Base-by-base conservation (phyloP, 1,140 invertebrate species). In the Drepana arcuata region DNA sequence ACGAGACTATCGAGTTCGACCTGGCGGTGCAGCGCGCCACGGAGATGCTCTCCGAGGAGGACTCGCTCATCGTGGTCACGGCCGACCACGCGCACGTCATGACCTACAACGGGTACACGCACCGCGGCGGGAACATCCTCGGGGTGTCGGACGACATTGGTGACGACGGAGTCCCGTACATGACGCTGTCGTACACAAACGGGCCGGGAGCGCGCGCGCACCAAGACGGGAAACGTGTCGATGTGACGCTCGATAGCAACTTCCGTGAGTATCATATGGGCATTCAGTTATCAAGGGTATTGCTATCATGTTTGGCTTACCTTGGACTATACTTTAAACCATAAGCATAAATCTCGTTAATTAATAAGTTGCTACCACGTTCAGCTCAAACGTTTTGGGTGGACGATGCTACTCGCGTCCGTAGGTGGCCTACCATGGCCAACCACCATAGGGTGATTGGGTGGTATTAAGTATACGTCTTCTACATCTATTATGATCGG, bases 101-200 rank as follows among this genome's bases (percentile, higher is more conserved):
- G 83, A 78, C 82, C 2, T 72, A 88, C 26, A 84, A 83, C 34
- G 90, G 90, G 2, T 92, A 92, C 67, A 86, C 89, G 15, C 62
- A 45, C 0, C 74, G 88, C 42, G 88, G 87, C 16, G 75, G 25
- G 67, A 85, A 9, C 48, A 85, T 89, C 25, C 59, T 87, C 5
- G 82, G 75, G 3, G 74, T 86, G 5, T 86, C 81, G 2, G 84
- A 86, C 29, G 49, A 52, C 11, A 36, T 39, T 0, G 51, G 61
- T 0, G 70, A 77, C 2, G 69, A 83, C 52, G 69, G 70, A 10
- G 61, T 89, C 43, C 88, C 89, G 0, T 93, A 91, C 62, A 87
- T 91, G 38, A 92, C 90, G 0, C 78, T 95, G 1, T 86, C 85
- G 1, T 93, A 94, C 60, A 88, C 89, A 5, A 93, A 93, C 75